Conservation (phyloP, 1,140 invertebrate species). For the Rhopalosiphum padi region DNA sequence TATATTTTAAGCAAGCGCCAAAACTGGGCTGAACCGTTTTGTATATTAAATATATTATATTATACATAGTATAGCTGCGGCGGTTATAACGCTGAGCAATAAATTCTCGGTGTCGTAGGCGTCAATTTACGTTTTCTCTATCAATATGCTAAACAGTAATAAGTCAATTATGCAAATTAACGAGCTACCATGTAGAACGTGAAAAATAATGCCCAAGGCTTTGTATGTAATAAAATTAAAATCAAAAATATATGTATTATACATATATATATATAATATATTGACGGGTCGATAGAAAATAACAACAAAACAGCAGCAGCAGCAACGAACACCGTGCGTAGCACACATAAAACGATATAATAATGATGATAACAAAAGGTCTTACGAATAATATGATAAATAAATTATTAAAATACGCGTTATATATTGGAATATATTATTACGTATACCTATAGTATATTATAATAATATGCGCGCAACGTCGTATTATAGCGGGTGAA, state of each 20-base stretch:
- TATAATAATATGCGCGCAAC: neutral
- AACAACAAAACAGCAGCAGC: neutral
- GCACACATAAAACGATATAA: no score
- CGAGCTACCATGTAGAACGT: conserved; percentile 53
- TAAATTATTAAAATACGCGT: neutral
- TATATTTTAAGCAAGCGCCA: conserved; percentile 32
- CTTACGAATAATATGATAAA: neutral
- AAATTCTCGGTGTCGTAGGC: conserved; percentile 50
- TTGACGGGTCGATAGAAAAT: neutral
- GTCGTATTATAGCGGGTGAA: neutral
- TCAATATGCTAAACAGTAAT: conserved; percentile 57
- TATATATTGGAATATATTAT: neutral
- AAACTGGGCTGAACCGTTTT: conserved; percentile 48
- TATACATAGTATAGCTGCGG: neutral
- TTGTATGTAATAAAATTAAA: conserved; percentile 45
- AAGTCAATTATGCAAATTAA: conserved; percentile 58
- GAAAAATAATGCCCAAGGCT: conserved; percentile 43
- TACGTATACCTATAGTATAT: neutral
- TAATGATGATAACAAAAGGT: neutral
- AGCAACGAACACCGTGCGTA: neutral
- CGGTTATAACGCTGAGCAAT: neutral
- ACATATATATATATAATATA: neutral
- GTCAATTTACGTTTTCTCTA: conserved; percentile 56
- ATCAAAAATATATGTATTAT: neutral
- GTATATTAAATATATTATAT: neutral